Evolutionary conservation across 2,888 invertebrate species (phyloP), one percentile per base, ranked within the genome.

Genomic region (Metallyticus violacea): DNA sequence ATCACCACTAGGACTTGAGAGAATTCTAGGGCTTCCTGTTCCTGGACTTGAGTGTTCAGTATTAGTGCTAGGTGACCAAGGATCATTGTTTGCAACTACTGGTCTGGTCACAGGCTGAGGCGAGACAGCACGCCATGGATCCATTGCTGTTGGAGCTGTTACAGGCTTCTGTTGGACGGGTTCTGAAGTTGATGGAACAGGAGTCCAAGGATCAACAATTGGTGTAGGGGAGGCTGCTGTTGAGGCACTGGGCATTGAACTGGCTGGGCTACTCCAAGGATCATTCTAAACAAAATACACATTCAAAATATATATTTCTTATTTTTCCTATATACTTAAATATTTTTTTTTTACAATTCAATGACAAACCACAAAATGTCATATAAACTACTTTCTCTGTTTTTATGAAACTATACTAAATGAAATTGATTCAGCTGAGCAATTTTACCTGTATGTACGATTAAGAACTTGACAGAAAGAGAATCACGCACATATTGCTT

Each of bases 171-270:
- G 62, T n/a, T 85, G 85, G 79, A 79, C 26, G 79, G 62, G 62
- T 79, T 85, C 79, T 85, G 77, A 22, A 30, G 83, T 25, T 77
- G 76, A 27, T 77, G 90, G 91, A 85, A 92, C 91, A 26, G 93
- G 93, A 81, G 93, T 92, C 95, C 95, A 95, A 7, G 95, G 95
- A 91, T 95, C 95, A 80, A 92, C 95, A 80, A 91, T 90, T 26
- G 91, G 89, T 6, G 92, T 90, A 85, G 92, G 91, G 7, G 90
- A 89, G 85, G 89, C 78, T 22, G 89, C 87, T 27, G 89, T 88
- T 78, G 88, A 88, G 77, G 89, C 90, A 86, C 90, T 91, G 87
- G 90, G 89, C 86, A 93, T 91, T 1, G 93, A 91, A 87, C 92
- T 92, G 86, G 92, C 92, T 89, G 93, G 93, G 82, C 91, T 92